Evolutionary conservation across 2,797 vertebrate genomes (phyloP), one percentile per base, ranked within the genome.

Genomic region (Sciurus carolinensis): DNA sequence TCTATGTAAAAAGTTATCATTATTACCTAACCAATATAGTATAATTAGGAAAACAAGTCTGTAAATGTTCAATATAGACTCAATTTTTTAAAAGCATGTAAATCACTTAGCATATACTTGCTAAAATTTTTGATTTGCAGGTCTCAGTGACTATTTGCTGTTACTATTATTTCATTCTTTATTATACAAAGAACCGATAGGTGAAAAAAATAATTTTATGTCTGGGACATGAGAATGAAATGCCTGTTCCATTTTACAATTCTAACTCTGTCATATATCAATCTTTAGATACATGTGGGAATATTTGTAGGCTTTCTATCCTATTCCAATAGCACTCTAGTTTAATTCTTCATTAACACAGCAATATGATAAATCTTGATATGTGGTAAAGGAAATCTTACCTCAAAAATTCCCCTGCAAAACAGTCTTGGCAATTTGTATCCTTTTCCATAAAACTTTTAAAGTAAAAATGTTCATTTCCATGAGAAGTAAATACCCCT

Each of bases 151-250:
- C 44, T 86, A 42, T 87, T 92, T 94, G 2, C 15, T 88, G 42
- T 85, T 89, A n/a, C 26, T 91, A 36, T 89, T 92, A 59, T 22
- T 85, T 3, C 33, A 69, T 85, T 26, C 42, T 87, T 81, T 67
- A 77, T 69, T 90, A 75, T 69, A 0, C 36, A 93, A 79, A 57
- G 30, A 86, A 36, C 39, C 82, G 4, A 57, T 81, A 28, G 33
- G 14, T 64, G 13, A 85, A 90, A 95, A 95, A 85, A 89, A 80
- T 59, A 36, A 52, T 82, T 83, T 96, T 90, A 42, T 94, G 30
- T 66, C n/a, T 90, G 28, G 82, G 39, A 76, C n/a, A 39, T 83
- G 62, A 95, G 54, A 87, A 88, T 92, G 13, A 86, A 79, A 69
- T 30, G 11, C 39, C 36, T 96, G 2, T 82, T 26, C 11, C 42